phyloP scores from a whole-genome alignment of 1,140 invertebrate genomes.

The Cyclina sinensis region DNA sequence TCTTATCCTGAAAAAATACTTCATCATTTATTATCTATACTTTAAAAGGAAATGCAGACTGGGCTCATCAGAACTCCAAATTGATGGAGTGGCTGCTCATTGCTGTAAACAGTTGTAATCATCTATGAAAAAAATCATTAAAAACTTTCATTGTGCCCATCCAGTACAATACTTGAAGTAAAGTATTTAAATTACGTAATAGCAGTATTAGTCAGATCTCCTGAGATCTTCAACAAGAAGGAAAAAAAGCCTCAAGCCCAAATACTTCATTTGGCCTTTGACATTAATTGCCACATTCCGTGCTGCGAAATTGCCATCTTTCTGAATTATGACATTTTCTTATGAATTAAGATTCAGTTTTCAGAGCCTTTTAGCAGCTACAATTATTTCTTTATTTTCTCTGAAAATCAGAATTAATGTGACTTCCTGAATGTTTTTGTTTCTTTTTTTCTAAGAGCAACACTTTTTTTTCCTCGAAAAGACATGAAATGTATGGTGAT shows the following conservation, averaged over 20 bases:
- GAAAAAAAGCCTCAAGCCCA: neutral
- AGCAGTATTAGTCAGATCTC: neutral
- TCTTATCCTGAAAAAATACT: too few species aligned
- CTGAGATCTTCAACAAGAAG: neutral
- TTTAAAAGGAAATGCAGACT: too few species aligned
- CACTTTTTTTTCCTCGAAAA: too few species aligned
- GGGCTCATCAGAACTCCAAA: too few species aligned
- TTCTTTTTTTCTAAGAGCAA: too few species aligned
- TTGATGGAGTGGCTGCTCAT: too few species aligned
- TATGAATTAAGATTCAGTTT: neutral
- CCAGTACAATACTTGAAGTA: neutral
- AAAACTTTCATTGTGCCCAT: neutral
- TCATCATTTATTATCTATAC: too few species aligned
- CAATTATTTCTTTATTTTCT: neutral
- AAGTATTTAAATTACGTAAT: neutral
- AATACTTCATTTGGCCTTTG: neutral
- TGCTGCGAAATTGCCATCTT: neutral
- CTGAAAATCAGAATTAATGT: neutral
- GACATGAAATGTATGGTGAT: too few species aligned
- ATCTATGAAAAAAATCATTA: neutral
- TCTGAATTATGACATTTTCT: conserved; percentile 2
- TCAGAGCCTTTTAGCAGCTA: neutral
- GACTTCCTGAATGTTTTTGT: neutral
- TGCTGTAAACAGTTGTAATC: too few species aligned
- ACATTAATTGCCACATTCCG: neutral